Conservation (phyloP, 1,140 invertebrate genomes). For the Drosophila leontia region DNA sequence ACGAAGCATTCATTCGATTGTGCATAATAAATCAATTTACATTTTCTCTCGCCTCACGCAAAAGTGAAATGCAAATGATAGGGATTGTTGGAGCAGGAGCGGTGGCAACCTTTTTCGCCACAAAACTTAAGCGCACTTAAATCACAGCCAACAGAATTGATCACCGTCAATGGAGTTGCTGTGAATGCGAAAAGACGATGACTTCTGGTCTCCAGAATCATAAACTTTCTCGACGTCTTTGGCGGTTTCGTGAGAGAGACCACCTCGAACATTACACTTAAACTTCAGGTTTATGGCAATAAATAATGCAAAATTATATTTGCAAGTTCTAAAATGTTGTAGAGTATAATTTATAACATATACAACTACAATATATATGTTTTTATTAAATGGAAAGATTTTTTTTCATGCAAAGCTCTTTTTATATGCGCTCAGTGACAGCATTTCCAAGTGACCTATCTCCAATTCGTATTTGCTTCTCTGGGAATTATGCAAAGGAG, state of each 20-base stretch:
- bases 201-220: conserved; percentile 8
- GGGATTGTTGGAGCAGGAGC: conserved; percentile 2
- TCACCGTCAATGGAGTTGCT: conserved; percentile 58
- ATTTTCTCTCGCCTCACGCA: conserved; percentile 73
- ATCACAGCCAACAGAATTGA: conserved; percentile 73
- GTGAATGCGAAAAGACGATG: neutral
- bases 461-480: neutral
- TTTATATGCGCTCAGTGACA: neutral
- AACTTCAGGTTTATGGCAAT: neutral
- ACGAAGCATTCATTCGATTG: conserved; percentile 67
- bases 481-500: conserved; percentile 2
- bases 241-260: neutral
- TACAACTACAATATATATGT: no score
- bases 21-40: conserved; percentile 80
- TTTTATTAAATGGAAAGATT: neutral
- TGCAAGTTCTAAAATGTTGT: neutral
- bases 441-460: neutral
- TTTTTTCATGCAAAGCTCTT: neutral
- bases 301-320: neutral
- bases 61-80: conserved; percentile 77
- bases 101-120: conserved; percentile 62
- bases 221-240: neutral
- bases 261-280: neutral
- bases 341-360: no score
- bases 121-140: conserved; percentile 78